Evolutionary conservation across 1,140 invertebrate species (phyloP), one percentile per base, ranked within the genome.

Genomic region (Cyclargus thomasi): DNA sequence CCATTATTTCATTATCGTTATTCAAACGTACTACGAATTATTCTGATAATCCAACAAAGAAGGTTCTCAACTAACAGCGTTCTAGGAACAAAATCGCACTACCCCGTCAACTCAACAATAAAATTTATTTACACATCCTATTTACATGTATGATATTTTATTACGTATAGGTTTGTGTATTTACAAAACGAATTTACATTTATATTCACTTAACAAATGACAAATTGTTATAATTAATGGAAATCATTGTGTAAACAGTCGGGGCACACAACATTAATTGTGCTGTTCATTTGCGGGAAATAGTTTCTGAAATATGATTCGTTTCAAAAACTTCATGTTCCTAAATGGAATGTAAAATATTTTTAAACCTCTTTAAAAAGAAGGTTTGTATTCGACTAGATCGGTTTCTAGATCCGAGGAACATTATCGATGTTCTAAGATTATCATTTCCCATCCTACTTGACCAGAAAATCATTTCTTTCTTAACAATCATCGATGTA

Each of bases 101-200:
- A 59, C 55, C 53, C 17, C 10, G 17, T 18, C 17, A 59, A n/a
- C 18, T 17, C 17, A 18, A 59, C 55, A 20, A 3, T 59, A 20
- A 59, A 59, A 59, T 59, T 7, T 59, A 59, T 59, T 59, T 59
- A 59, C 55, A 59, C 55, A 2, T 55, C 14, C 18, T 55, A 59
- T 59, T 59, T 59, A 59, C 55, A 59, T 11, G 18, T 59, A 21
- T 59, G 55, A 59, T 59, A 59, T 59, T 59, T 59, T 59, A 59
- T 59, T 59, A 59, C 55, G 55, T 59, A 59, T 59, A 59, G 20
- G 53, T 59, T 59, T 59, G 55, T 59, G 3, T 59, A 59, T 59
- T 59, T 59, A 59, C 55, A 59, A 59, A 59, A 59, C 55, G 55
- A 59, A 59, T 59, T 59, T 59, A 59, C 55, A 59, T 59, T 59